These are phyloP conservation scores for Crotalus tigris DNA, from an alignment of 2,113 vertebrate genomes.

Conservation along the genomic window DNA sequence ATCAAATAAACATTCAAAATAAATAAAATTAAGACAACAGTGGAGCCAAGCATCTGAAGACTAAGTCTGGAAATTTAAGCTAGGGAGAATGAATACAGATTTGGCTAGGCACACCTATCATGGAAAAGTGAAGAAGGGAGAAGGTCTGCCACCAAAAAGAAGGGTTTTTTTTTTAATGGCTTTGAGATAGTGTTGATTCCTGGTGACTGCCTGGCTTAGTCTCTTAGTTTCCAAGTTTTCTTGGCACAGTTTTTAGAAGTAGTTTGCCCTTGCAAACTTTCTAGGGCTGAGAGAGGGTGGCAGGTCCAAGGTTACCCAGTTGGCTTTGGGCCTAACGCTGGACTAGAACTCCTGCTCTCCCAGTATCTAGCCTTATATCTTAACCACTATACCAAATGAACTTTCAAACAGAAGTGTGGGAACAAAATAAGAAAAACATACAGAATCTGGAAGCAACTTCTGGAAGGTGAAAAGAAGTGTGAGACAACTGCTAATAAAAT, in stretches of 20 bases:
- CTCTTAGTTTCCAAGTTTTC: background rate
- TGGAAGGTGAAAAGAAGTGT: background rate
- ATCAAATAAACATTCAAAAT: background rate
- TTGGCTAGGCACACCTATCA: background rate
- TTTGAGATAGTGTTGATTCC: background rate
- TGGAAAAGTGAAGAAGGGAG: background rate
- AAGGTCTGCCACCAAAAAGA: background rate
- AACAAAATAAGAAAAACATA: background rate
- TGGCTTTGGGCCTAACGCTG: background rate
- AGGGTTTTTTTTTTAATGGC: background rate
- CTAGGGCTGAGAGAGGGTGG: background rate
- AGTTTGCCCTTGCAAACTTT: background rate
- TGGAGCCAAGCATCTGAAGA: background rate
- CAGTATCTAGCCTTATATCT: background rate
- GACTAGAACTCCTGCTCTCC: background rate
- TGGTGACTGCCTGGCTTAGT: background rate
- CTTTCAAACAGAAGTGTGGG: background rate
- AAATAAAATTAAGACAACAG: background rate
- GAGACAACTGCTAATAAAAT: background rate
- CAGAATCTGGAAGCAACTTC: background rate
- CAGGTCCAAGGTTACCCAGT: background rate
- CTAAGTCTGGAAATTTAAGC: background rate
- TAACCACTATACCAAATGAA: background rate
- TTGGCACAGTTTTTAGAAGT: background rate
- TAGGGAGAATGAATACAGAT: background rate